Evolutionary conservation across 2,888 invertebrate genomes (phyloP).

Genomic region (Aphodius sticticus): DNA sequence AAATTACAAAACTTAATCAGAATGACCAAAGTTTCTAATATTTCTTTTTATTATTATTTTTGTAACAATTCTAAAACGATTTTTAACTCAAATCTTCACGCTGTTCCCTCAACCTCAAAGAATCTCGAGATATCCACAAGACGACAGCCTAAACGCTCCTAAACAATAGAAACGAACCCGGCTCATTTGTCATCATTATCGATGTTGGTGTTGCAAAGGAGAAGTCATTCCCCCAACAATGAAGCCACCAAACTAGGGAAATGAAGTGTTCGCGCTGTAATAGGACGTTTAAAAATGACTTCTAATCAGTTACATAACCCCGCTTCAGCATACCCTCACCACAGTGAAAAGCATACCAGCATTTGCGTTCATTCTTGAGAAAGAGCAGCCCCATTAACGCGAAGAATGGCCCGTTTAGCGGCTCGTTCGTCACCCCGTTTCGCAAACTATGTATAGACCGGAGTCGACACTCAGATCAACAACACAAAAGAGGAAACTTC

Average conservation of each 20-base stretch:
- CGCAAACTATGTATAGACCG: neutral
- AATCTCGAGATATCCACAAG: too few relatives aligned
- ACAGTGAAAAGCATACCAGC: neutral
- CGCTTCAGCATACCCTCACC: neutral
- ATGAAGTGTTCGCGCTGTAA: neutral
- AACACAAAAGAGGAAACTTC: neutral
- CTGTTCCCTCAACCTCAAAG: too few relatives aligned
- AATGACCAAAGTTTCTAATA: too few relatives aligned
- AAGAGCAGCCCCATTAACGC: neutral
- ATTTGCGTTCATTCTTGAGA: neutral
- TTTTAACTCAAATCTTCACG: too few relatives aligned
- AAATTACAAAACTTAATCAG: too few relatives aligned
- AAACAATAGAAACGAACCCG: too few relatives aligned
- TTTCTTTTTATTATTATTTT: too few relatives aligned
- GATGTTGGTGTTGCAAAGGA: neutral
- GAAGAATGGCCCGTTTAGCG: neutral
- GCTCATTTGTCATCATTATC: neutral
- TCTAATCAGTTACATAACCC: neutral
- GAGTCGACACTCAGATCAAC: neutral
- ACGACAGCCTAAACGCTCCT: too few relatives aligned
- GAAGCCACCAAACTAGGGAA: neutral
- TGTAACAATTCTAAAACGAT: too few relatives aligned
- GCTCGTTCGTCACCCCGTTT: neutral
- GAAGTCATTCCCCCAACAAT: neutral
- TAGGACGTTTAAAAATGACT: neutral